Conservation (phyloP, 2,113 vertebrate species). For the Cavia porcellus region DNA sequence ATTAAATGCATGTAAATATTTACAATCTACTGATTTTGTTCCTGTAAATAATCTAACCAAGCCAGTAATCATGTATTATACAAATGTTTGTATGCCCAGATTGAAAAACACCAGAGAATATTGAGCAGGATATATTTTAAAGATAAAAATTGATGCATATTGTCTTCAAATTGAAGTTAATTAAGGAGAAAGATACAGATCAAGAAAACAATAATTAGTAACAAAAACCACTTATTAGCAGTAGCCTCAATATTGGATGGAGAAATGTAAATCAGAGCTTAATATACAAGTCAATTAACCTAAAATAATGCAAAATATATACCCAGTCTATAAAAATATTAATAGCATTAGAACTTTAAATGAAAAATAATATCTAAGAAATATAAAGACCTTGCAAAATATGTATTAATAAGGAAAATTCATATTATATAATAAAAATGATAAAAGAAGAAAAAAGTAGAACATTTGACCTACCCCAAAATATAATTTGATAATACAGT, state of each 20-base stretch:
- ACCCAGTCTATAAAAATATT: not conserved
- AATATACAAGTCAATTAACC: not conserved
- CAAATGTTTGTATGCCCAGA: not conserved
- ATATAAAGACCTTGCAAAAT: not conserved
- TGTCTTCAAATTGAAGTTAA: not conserved
- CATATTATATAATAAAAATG: not conserved
- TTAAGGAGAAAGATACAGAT: not conserved
- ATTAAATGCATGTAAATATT: not conserved
- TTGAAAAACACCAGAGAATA: not conserved
- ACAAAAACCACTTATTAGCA: not conserved
- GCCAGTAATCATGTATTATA: not conserved
- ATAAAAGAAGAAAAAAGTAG: not conserved
- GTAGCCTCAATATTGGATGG: not conserved
- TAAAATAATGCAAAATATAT: not conserved
- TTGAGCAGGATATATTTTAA: not conserved
- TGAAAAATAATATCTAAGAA: not conserved
- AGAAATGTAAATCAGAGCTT: not conserved
- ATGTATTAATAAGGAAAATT: not conserved
- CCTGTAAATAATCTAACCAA: not conserved
- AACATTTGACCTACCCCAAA: not conserved
- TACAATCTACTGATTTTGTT: not conserved
- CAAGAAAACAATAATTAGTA: not conserved
- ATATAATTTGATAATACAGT: not conserved
- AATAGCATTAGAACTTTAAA: not conserved
- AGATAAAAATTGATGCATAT: not conserved